Percentiles rank a stretch among this genome's conserved stretches.
Conservation (phyloP, 1,140 invertebrate genomes). For the Gryon sp. region DNA sequence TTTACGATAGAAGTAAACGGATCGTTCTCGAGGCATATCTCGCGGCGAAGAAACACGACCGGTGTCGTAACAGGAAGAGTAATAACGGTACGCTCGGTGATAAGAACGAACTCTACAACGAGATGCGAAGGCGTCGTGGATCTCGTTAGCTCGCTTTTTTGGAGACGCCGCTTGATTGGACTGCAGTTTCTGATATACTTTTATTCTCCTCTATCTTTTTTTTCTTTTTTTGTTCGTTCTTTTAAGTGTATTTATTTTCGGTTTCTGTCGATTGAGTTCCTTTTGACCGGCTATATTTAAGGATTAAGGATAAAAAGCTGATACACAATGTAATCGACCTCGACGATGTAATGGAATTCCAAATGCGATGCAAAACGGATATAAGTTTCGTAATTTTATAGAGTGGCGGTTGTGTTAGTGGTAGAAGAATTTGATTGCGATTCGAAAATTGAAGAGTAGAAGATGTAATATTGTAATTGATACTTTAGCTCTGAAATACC, state of each 20-base stretch:
- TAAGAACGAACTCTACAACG: slow-evolving; percentile 61
- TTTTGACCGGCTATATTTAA: slow-evolving; percentile 39
- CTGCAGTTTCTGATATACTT: slow-evolving; percentile 16
- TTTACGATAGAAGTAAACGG: slow-evolving; percentile 59
- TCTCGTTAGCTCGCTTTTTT: slow-evolving; percentile 68
- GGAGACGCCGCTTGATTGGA: slow-evolving; percentile 44
- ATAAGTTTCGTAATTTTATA: slow-evolving; percentile 24
- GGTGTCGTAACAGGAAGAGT: slow-evolving; percentile 65
- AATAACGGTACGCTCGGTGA: slow-evolving; percentile 68
- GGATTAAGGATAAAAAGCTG: slow-evolving; percentile 30
- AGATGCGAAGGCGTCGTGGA: slow-evolving; percentile 59
- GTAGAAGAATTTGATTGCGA: slow-evolving; percentile 1
- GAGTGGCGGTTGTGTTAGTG: neutral
- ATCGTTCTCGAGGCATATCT: slow-evolving; percentile 55
- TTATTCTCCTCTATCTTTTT: no score
- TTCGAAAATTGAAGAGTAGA: neutral
- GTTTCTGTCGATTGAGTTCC: no score
- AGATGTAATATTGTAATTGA: no score
- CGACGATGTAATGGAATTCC: slow-evolving; percentile 40
- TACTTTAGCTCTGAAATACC: no score
- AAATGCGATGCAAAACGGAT: slow-evolving; percentile 7
- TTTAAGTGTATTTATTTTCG: no score
- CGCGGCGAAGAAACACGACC: slow-evolving; percentile 60
- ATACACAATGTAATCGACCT: slow-evolving; percentile 22
- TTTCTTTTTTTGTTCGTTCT: slow-evolving; percentile 21